Evolutionary conservation across 2,888 invertebrate species (phyloP), one percentile per base, ranked within the genome.

Genomic region (Priocnemis perturbator): DNA sequence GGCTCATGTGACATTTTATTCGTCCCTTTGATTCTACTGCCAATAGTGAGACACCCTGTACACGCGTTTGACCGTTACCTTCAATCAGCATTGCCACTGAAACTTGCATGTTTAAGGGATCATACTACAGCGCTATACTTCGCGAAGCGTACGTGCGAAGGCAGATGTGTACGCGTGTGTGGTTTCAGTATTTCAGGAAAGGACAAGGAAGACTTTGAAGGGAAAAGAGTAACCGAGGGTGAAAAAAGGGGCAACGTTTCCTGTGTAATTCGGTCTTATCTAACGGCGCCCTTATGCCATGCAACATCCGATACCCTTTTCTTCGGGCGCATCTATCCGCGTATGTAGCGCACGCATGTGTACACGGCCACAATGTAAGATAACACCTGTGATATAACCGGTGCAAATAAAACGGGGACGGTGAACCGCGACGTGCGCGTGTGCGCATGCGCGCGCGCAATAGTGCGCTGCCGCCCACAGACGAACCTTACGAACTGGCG

Each of bases 271-370:
- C 73, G 78, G 84, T 79, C 77, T 81, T 78, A 56, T 64, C 71
- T 71, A 80, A 69, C 81, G 79, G 82, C 74, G 70, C 78, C 85
- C 85, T 86, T 85, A 79, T 83, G 85, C 77, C 76, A 68, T 52
- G 74, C 68, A 85, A 85, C 86, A 85, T 79, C 71, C 79, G 86
- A 86, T 84, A 85, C 60, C 64, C 76, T 77, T 69, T 73, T 48
- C 44, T 30, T 58, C 64, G 48, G 50, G 37, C 37, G 37, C n/a
- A 48, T 52, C 50, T 63, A 37, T 37, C n/a, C n/a, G n/a, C n/a
- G n/a, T 67, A 14, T 5, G 30, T 47, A 11, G 11, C 47, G 17
- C 56, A 37, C 14, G 11, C 37, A 11, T 17, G 21, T 67, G 48
- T 56, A 55, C 55, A 37, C 37, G 21, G 17, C 7, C 23, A 37